phyloP scores from a whole-genome alignment of 2,888 invertebrate species.

The Pandemis heparana region DNA sequence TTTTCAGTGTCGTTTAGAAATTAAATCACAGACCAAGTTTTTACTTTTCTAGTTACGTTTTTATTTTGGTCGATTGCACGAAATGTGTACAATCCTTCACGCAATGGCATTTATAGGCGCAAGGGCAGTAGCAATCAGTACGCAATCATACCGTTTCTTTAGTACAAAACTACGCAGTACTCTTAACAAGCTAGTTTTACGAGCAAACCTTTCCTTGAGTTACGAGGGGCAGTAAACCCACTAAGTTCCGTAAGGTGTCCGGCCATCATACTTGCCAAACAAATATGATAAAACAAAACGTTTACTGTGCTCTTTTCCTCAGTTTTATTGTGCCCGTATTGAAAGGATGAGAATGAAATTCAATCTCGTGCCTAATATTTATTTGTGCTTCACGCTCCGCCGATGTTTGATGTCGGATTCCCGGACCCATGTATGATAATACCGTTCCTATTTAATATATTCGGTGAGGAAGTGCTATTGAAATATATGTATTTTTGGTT shows the following conservation, averaged over 20 bases:
- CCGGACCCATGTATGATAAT: constrained; percentile 33
- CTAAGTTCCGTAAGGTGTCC: constrained; percentile 25
- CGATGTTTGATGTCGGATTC: constrained; percentile 49
- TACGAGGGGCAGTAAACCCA: constrained; percentile 25
- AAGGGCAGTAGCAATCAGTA: not conserved
- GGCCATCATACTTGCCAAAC: constrained; percentile 25
- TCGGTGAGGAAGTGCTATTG: constrained; percentile 24
- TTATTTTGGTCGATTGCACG: no score
- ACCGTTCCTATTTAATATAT: constrained; percentile 34
- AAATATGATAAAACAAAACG: constrained; percentile 43
- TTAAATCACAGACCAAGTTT: no score
- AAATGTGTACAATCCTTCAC: no score
- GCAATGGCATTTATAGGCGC: not conserved
- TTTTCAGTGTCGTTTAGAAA: no score
- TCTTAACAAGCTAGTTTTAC: constrained; percentile 41
- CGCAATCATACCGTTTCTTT: constrained; percentile 18
- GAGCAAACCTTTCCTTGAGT: constrained; percentile 35
- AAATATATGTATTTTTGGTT: constrained; percentile 3
- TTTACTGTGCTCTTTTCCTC: constrained; percentile 40
- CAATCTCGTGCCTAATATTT: constrained; percentile 49
- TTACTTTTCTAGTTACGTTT: no score
- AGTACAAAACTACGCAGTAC: constrained; percentile 24
- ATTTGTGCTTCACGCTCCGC: constrained; percentile 49
- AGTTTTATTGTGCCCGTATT: constrained; percentile 41
- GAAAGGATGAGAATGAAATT: constrained; percentile 55